Evolutionary conservation across 2,888 invertebrate genomes (phyloP).

Genomic region (Sialis lutaria): DNA sequence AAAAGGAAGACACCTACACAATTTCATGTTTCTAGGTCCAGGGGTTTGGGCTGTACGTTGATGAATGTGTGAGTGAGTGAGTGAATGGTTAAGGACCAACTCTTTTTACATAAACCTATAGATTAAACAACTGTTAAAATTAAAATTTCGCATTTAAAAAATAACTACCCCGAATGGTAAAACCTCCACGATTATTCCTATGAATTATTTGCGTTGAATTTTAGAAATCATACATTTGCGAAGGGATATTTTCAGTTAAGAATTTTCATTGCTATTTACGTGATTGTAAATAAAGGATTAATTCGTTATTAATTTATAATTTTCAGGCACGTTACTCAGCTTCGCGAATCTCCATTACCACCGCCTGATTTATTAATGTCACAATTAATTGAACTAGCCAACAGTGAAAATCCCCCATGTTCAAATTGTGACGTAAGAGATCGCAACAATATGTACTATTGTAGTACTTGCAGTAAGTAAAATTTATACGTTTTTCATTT

Average conservation of each 20-base stretch:
- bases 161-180: no score
- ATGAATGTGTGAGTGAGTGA: no score
- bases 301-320: neutral
- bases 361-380: slow-evolving; percentile 47
- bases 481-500: neutral
- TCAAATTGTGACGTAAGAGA: slow-evolving; percentile 61
- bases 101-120: no score
- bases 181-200: neutral
- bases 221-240: neutral
- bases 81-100: no score
- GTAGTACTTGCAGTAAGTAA: slow-evolving; percentile 51
- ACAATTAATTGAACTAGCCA: slow-evolving; percentile 51
- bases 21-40: no score
- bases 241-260: neutral
- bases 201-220: neutral
- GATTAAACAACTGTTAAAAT: no score
- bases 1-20: no score
- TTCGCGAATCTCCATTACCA: slow-evolving; percentile 42
- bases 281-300: neutral
- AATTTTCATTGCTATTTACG: neutral
- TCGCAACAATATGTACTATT: slow-evolving; percentile 55
- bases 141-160: no score
- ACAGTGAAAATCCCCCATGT: slow-evolving; percentile 54
- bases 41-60: no score
- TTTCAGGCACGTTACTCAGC: slow-evolving; percentile 34